Conservation (phyloP, 2,888 invertebrate genomes). For the Syrista parreyssii region DNA sequence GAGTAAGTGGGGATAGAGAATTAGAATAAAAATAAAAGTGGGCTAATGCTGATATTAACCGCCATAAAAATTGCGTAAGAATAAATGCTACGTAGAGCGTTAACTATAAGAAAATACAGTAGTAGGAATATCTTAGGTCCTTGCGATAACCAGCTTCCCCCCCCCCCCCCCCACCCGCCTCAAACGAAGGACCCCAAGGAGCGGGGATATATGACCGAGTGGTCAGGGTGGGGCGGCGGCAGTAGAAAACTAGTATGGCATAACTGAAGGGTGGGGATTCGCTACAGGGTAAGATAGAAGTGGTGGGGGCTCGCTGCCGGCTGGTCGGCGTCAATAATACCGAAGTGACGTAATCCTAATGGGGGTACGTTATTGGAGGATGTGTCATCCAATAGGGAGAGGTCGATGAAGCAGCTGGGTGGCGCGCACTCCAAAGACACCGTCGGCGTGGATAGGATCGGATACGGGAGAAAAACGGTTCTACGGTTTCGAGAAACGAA, state of each 20-base stretch:
- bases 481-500: not conserved
- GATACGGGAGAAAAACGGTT: not conserved
- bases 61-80: not conserved
- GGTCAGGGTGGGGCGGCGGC: not conserved
- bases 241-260: not conserved
- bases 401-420: slow-evolving; percentile 56
- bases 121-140: not conserved
- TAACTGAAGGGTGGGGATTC: slow-evolving; percentile 17
- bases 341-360: slow-evolving; percentile 60
- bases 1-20: not conserved
- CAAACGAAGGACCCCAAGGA: not conserved
- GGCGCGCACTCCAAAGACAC: slow-evolving; percentile 31
- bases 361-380: slow-evolving; percentile 61
- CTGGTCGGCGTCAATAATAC: slow-evolving; percentile 55
- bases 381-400: slow-evolving; percentile 59
- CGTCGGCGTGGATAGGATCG: not conserved
- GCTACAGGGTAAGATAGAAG: slow-evolving; percentile 14
- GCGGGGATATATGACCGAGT: not conserved
- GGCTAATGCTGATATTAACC: not conserved
- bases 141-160: not conserved
- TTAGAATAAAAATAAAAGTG: not conserved
- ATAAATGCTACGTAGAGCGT: not conserved
- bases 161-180: not conserved
- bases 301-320: slow-evolving; percentile 26
- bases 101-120: not conserved